phyloP scores from a whole-genome alignment of 2,797 vertebrate genomes.

The Acanthurus tractus region DNA sequence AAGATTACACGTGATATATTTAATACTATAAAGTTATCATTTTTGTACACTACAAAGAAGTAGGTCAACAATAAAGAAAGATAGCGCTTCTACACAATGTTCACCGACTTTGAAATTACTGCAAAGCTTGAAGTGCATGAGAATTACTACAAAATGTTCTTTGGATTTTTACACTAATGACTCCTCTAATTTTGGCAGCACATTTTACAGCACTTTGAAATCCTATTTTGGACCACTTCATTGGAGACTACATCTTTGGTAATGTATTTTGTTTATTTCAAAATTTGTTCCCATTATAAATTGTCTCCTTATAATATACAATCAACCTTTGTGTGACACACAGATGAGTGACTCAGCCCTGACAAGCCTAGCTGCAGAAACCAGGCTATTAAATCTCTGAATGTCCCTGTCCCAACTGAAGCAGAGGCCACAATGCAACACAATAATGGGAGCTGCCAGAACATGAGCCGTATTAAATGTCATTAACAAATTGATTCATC shows the following conservation, averaged over 20 bases:
- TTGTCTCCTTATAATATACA: neutral
- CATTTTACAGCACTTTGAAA: neutral
- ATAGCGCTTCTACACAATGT: neutral
- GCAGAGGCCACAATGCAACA: constrained; percentile 32
- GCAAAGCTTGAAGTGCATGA: neutral
- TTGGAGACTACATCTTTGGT: neutral
- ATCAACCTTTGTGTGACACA: constrained; percentile 13
- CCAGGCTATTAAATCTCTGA: constrained; percentile 25
- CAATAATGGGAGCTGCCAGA: constrained; percentile 45
- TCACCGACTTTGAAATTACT: neutral
- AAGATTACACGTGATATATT: too few relatives aligned
- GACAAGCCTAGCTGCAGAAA: constrained; percentile 23
- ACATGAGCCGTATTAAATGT: constrained; percentile 54
- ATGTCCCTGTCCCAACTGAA: constrained; percentile 46
- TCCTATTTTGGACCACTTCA: neutral
- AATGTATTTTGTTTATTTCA: constrained; percentile 1
- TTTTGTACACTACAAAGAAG: neutral
- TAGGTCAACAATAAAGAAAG: constrained; percentile 4
- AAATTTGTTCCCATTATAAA: neutral
- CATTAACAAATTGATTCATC: constrained; percentile 72
- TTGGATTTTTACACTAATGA: neutral
- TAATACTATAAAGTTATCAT: too few relatives aligned
- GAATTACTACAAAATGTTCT: neutral
- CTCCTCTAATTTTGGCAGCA: neutral
- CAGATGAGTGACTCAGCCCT: constrained; percentile 46